Percentiles rank a stretch among this genome's conserved stretches.
Conservation (phyloP, 2,888 invertebrate species). For the Scelioninae gen. 2 region DNA sequence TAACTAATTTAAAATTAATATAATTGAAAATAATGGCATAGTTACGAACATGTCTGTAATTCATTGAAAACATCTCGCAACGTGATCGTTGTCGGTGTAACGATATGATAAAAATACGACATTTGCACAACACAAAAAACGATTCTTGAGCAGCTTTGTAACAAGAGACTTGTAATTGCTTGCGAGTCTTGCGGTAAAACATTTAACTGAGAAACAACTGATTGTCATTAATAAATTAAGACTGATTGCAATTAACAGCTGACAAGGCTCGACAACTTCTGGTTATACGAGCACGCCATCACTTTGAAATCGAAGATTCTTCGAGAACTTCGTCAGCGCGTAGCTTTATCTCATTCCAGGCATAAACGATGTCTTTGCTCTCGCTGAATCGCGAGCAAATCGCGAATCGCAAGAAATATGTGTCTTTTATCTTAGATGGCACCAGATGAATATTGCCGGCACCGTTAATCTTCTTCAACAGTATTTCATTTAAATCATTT, state of each 20-base stretch:
- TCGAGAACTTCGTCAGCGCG: slow-evolving; percentile 83
- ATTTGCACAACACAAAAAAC: not conserved
- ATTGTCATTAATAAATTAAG: slow-evolving; percentile 63
- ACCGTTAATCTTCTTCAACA: slow-evolving; percentile 90
- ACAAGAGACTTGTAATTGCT: not conserved
- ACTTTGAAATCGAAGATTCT: slow-evolving; percentile 73
- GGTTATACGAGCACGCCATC: slow-evolving; percentile 74
- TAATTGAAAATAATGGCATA: no score
- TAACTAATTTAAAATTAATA: not conserved
- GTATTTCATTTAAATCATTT: slow-evolving; percentile 88
- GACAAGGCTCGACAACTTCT: slow-evolving; percentile 70
- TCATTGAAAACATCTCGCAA: no score
- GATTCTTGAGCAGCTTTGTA: no score
- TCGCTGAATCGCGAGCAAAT: slow-evolving; percentile 91
- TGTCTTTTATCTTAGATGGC: slow-evolving; percentile 89
- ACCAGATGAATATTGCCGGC: slow-evolving; percentile 94
- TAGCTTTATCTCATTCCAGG: slow-evolving; percentile 90
- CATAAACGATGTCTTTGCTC: slow-evolving; percentile 86
- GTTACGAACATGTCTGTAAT: no score
- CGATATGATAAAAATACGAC: not conserved
- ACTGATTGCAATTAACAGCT: slow-evolving; percentile 72
- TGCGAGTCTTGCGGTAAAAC: not conserved
- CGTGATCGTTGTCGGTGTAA: no score
- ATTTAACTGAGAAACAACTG: not conserved
- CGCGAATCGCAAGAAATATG: slow-evolving; percentile 91